Percentiles rank a stretch among this genome's conserved stretches.
Conservation (phyloP, 2,113 vertebrate genomes). For the Aleadryas rufinucha region DNA sequence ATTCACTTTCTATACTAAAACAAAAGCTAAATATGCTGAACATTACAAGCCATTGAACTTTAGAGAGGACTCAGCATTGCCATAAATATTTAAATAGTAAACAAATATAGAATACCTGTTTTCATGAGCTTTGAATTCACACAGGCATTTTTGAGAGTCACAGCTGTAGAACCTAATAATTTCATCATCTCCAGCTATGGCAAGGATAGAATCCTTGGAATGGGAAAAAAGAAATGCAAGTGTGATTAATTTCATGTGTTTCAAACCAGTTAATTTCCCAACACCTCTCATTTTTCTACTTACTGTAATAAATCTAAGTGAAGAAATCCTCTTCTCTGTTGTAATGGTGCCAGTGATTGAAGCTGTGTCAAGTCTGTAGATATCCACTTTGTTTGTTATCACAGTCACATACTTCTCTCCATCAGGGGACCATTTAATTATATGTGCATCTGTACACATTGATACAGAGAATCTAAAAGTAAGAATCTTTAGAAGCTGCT, state of each 20-base stretch:
- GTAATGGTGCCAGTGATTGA: conserved; percentile 78
- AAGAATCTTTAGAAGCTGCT: background rate
- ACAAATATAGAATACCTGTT: conserved; percentile 79
- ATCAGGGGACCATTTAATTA: conserved; percentile 90
- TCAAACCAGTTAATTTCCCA: background rate
- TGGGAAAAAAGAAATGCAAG: background rate
- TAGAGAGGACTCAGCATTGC: background rate
- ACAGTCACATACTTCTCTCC: conserved; percentile 86
- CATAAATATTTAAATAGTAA: background rate
- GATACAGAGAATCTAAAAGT: background rate
- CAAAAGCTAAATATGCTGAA: background rate
- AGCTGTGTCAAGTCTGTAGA: conserved; percentile 87
- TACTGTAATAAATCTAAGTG: conserved; percentile 87
- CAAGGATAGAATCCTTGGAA: conserved; percentile 83
- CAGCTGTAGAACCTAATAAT: conserved; percentile 81
- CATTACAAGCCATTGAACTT: background rate
- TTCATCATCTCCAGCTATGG: conserved; percentile 88
- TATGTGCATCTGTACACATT: conserved; percentile 81
- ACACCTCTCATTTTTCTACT: conserved; percentile 17
- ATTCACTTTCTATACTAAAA: background rate
- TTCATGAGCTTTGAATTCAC: conserved; percentile 93
- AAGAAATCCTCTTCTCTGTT: conserved; percentile 85
- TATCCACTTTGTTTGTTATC: conserved; percentile 75
- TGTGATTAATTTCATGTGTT: background rate
- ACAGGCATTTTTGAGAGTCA: conserved; percentile 75